Evolutionary conservation across 2,797 vertebrate genomes (phyloP).

Genomic region (Brachyrhaphis roseni): DNA sequence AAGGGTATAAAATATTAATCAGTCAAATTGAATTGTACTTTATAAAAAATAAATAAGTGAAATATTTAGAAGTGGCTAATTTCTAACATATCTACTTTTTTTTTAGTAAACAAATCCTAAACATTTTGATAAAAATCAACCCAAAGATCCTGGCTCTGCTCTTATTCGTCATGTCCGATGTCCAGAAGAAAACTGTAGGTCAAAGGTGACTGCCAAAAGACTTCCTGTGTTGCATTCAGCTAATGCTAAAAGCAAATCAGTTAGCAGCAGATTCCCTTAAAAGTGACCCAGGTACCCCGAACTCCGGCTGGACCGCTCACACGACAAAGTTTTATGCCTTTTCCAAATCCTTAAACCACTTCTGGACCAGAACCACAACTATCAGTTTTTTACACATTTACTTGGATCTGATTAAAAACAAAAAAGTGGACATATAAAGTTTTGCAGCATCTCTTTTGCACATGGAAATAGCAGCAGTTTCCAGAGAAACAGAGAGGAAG

Average conservation of each 20-base stretch:
- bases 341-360: background rate
- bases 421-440: background rate
- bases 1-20: background rate
- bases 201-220: background rate
- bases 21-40: background rate
- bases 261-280: background rate
- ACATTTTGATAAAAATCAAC: background rate
- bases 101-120: background rate
- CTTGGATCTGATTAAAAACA: background rate
- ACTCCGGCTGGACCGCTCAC: background rate
- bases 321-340: background rate
- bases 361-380: background rate
- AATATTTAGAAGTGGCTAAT: background rate
- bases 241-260: background rate
- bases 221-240: background rate
- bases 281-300: background rate
- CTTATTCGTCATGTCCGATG: background rate
- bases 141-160: background rate
- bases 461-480: background rate
- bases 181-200: background rate
- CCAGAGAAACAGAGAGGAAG: background rate
- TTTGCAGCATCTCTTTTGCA: background rate
- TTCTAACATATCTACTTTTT: background rate
- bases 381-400: background rate
- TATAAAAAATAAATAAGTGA: background rate